These are phyloP conservation scores for Hippolais icterina DNA, from an alignment of 2,113 vertebrate genomes.

Conservation along the genomic window DNA sequence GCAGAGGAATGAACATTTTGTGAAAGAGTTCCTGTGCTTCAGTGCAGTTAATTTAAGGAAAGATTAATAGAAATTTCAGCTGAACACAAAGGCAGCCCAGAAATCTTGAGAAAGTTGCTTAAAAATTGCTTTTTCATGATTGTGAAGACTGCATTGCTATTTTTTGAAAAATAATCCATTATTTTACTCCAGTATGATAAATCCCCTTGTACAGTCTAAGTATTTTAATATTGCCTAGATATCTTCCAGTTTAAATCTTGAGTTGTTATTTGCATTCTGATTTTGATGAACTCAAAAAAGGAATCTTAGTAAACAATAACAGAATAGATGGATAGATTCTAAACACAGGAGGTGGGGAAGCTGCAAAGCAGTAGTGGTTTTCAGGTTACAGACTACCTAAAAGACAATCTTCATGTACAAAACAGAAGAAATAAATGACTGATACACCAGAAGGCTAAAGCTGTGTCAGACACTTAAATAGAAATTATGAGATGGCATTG, in stretches of 20 bases:
- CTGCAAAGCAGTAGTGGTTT: not conserved
- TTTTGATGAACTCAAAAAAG: not conserved
- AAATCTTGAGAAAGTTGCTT: not conserved
- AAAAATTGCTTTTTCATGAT: not conserved
- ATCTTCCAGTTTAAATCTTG: not conserved
- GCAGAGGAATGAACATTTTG: not conserved
- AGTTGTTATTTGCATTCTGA: not conserved
- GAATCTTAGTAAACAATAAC: not conserved
- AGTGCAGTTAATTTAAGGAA: constrained; percentile 15
- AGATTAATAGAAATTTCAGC: constrained; percentile 9
- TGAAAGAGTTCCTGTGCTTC: not conserved
- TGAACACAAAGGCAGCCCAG: not conserved
- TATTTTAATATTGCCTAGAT: not conserved
- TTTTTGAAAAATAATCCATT: not conserved
- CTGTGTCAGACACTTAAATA: constrained; percentile 12
- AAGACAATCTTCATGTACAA: not conserved
- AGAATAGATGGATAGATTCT: not conserved
- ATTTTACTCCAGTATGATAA: not conserved
- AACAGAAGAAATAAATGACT: not conserved
- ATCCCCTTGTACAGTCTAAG: not conserved
- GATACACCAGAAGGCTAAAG: not conserved
- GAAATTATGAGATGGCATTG: not conserved
- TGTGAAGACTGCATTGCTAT: not conserved
- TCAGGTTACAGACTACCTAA: not conserved
- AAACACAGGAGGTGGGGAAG: not conserved